A percentile compares a stretch with the other conserved stretches of the same genome.
These are phyloP conservation scores for Drosophila burlai DNA, from an alignment of 1,140 invertebrate species.

Conservation along the genomic window DNA sequence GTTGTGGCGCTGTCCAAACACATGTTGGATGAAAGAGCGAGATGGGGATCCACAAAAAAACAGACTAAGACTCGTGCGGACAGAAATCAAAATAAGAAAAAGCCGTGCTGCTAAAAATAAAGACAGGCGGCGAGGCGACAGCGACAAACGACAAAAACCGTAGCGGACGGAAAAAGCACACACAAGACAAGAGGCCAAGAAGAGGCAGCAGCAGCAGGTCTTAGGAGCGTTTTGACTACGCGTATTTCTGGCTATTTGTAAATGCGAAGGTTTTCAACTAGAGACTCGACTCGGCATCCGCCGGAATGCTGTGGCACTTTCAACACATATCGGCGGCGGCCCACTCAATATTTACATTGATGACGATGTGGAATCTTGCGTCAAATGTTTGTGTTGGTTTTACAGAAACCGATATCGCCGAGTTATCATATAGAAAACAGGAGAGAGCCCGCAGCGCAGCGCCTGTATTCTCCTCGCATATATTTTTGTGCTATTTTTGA, in stretches of 20 bases:
- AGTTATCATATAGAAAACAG: conserved; percentile 29
- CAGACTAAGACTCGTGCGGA: conserved; percentile 64
- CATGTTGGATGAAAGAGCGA: conserved; percentile 66
- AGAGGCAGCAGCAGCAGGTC: conserved; percentile 47
- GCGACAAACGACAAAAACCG: conserved; percentile 27
- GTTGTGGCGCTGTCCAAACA: conserved; percentile 67
- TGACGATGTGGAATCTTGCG: conserved; percentile 36
- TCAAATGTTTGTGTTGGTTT: conserved; percentile 25
- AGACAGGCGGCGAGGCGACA: conserved; percentile 59
- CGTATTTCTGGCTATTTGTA: conserved; percentile 70
- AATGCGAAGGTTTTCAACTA: conserved; percentile 70
- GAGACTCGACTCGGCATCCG: conserved; percentile 14
- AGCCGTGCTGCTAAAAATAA: conserved; percentile 73
- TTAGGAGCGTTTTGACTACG: conserved; percentile 44
- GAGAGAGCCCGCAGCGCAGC: neutral
- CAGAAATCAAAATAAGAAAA: conserved; percentile 76
- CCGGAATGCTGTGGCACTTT: conserved; percentile 26
- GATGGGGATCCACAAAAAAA: conserved; percentile 59
- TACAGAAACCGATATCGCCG: conserved; percentile 53
- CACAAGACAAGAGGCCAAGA: conserved; percentile 24
- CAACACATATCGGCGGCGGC: conserved; percentile 16
- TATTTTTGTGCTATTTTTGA: conserved; percentile 76
- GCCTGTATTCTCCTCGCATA: conserved; percentile 45
- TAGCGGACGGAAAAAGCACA: conserved; percentile 30
- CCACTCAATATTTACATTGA: conserved; percentile 49